Percentiles rank a stretch among this genome's conserved stretches.
These are phyloP conservation scores for Gadopsis bispinosus DNA, from an alignment of 2,797 vertebrate species.

Conservation along the genomic window DNA sequence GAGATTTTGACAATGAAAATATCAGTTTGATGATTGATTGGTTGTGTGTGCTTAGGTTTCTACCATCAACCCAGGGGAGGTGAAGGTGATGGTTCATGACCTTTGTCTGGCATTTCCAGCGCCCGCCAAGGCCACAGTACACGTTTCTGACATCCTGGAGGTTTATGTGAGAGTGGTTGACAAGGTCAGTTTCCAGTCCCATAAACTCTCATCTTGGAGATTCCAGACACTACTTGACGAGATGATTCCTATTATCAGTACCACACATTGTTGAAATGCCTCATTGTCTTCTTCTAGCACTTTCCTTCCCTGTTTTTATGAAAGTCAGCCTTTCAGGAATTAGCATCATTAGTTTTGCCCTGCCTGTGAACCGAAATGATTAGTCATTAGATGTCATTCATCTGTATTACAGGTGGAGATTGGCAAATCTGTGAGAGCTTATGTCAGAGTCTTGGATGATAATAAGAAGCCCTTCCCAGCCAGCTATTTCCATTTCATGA, in stretches of 20 bases:
- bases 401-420: conserved; percentile 92
- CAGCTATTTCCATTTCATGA: conserved; percentile 92
- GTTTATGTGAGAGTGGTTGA: conserved; percentile 93
- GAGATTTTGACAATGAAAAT: not conserved
- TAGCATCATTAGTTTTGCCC: conserved; percentile 20
- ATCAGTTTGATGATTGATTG: conserved; percentile 7
- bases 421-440: conserved; percentile 91
- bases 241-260: conserved; percentile 45
- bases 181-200: conserved; percentile 89
- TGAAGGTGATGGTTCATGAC: conserved; percentile 93
- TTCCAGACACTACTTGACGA: conserved; percentile 6
- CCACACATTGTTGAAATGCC: conserved; percentile 41
- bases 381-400: conserved; percentile 33
- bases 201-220: conserved; percentile 18
- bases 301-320: conserved; percentile 6
- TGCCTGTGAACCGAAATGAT: conserved; percentile 35
- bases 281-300: conserved; percentile 13
- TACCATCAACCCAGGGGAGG: conserved; percentile 85
- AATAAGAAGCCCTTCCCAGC: conserved; percentile 91
- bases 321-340: conserved; percentile 34
- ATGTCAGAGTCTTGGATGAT: conserved; percentile 92
- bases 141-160: conserved; percentile 93
- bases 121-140: conserved; percentile 85
- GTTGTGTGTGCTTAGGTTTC: conserved; percentile 83
- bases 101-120: conserved; percentile 84